Base-by-base conservation (phyloP, 2,113 vertebrate species). In the Chlorocebus sabaeus region DNA sequence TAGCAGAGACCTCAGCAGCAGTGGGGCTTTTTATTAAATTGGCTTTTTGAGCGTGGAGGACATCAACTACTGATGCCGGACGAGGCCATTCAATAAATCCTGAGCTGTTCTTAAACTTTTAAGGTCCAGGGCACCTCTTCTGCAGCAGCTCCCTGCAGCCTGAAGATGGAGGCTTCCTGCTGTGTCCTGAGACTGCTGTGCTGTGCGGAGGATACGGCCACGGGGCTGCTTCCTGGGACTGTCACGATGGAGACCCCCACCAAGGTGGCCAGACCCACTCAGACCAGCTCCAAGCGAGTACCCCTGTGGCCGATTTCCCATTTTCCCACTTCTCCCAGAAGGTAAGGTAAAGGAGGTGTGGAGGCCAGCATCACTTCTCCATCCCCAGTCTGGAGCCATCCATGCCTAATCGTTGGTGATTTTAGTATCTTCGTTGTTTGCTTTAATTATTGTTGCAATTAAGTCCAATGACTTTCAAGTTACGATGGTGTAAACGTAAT, bases 401-500 rank as follows among this genome's bases (percentile, higher is more conserved):
- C 32, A 2, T 18, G 10, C 18, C 27, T 27, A 27, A 2, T 12
- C 35, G 0, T 23, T 70, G 73, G 57, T 13, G 13, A 30, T 22
- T 10, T 68, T 30, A 18, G 8, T 3, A 5, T 48, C 27, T 23
- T 11, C 12, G 1, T 23, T 38, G 10, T 27, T 48, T 20, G 3
- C 17, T 6, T 32, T 40, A 38, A 32, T 23, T 12, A 27, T 2
- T 18, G 18, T 9, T 35, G 23, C 40, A 35, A 3, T 2, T 22
- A 9, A 23, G 59, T 32, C 43, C n/a, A 9, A 6, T 12, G 55
- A 57, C 73, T 59, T 55, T 55, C 5, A 0, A 35, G 20, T 14
- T 27, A 22, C 18, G 1, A 9, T 0, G 1, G 20, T 8, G 2
- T 8, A 17, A 57, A 13, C 6, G 2, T 30, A 23, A 8, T 4